Evolutionary conservation across 2,888 invertebrate species (phyloP), one percentile per base, ranked within the genome.

Genomic region (Venustoraphidia nigricollis): DNA sequence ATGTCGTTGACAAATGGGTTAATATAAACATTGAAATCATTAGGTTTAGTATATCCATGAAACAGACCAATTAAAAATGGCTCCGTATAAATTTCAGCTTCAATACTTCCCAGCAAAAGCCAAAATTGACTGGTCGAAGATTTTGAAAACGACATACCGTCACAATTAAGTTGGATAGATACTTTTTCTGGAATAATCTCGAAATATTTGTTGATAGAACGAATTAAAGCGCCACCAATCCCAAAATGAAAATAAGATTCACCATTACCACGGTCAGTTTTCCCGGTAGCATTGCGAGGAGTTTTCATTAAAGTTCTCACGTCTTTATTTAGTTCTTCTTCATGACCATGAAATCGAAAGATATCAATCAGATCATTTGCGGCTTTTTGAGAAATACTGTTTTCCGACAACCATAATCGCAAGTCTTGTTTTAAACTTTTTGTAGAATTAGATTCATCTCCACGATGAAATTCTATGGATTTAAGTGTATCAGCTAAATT

Each of bases 111-210:
- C 27, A 55, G 48, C 48, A 55, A 52, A 40, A 55, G 57, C 55
- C 55, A 58, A 54, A 58, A 55, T 46, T 55, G 52, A 13, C 54
- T 54, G 45, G 48, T 44, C 3, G 55, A 55, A 41, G 55, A 54
- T 49, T 55, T 52, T 40, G 49, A 49, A 27, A 56, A 46, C 14
- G 56, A 55, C 42, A 57, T 47, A 9, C 58, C 55, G 47, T 57
- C 58, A 34, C 54, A 49, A 53, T 56, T 56, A 10, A 55, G 38
- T 43, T 53, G 50, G 8, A 53, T 45, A 35, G 41, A 43, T n/a
- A 53, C 35, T 9, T 10, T 36, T 37, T 49, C 27, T 11, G 52
- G 52, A 14, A 10, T 36, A 41, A 13, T 17, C 42, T 41, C 10
- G 40, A 46, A 53, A 52, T 50, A 50, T 44, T 36, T 50, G 2